These are phyloP conservation scores for Rhombomys opimus DNA, from an alignment of 2,113 vertebrate genomes.

Conservation along the genomic window DNA sequence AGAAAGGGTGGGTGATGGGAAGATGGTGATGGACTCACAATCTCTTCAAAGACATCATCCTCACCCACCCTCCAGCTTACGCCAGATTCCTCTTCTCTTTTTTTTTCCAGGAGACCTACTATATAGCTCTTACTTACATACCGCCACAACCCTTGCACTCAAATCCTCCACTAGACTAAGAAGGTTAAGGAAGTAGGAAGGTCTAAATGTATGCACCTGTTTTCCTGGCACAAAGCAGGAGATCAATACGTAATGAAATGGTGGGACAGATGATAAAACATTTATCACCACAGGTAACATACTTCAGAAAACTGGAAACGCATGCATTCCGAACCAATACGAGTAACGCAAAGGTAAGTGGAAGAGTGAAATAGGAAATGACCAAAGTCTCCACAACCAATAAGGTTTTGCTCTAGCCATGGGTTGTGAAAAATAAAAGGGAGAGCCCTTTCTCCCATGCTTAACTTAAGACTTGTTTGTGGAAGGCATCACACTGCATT, in stretches of 20 bases:
- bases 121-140: neutral
- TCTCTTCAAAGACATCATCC: constrained; percentile 34
- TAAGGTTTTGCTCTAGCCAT: neutral
- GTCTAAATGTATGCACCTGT: neutral
- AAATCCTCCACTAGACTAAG: neutral
- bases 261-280: neutral
- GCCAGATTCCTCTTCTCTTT: constrained; percentile 21
- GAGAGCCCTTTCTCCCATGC: constrained; percentile 24
- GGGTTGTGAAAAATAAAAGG: neutral
- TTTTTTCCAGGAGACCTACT: neutral
- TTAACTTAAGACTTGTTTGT: constrained; percentile 25
- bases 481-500: neutral
- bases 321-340: neutral
- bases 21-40: neutral
- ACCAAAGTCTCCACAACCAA: constrained; percentile 27
- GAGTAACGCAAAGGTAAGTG: constrained; percentile 37
- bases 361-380: constrained; percentile 4
- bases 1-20: neutral
- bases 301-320: constrained; percentile 36
- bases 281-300: neutral
- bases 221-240: neutral
- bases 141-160: neutral
- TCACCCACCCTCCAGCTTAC: neutral
- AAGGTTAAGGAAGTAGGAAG: neutral
- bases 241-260: neutral